Percentiles rank a stretch among this genome's conserved stretches.
Evolutionary conservation across 2,888 invertebrate species (phyloP).

Genomic region (Eledone cirrhosa): DNA sequence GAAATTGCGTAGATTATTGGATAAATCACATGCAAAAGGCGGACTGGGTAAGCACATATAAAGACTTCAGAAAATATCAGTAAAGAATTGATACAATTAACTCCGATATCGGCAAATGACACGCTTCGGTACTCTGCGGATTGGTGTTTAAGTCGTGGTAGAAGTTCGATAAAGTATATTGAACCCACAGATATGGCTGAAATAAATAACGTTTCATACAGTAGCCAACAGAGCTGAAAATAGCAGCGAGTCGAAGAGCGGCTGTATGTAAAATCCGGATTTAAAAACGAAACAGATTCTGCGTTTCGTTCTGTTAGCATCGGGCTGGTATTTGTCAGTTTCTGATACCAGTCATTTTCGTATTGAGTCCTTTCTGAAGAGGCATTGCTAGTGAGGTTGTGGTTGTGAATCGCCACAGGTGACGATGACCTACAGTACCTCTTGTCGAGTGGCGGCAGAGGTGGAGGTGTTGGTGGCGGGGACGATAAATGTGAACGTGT

Average conservation of each 20-base stretch:
- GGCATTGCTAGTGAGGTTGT: too few relatives aligned
- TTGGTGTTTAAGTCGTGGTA: constrained; percentile 35
- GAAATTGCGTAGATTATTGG: constrained; percentile 44
- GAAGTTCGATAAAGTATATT: constrained; percentile 52
- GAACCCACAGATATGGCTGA: constrained; percentile 51
- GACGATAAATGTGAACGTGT: too few relatives aligned
- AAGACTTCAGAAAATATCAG: constrained; percentile 48
- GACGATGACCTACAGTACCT: neutral
- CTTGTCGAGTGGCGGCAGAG: neutral
- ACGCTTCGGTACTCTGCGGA: neutral
- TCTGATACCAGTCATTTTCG: too few relatives aligned
- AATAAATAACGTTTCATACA: constrained; percentile 45
- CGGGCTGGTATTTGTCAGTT: too few relatives aligned
- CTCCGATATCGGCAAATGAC: constrained; percentile 42
- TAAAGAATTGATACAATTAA: constrained; percentile 50
- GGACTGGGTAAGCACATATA: constrained; percentile 49
- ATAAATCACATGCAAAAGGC: constrained; percentile 50
- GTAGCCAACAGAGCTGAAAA: constrained; percentile 50
- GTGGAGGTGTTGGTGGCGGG: neutral
- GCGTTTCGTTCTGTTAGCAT: neutral
- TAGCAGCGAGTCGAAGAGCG: constrained; percentile 39
- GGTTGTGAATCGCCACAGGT: too few relatives aligned
- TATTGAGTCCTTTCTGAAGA: too few relatives aligned
- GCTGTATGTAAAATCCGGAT: neutral
- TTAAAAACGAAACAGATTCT: neutral